Percentiles rank a stretch among this genome's conserved stretches.
Evolutionary conservation across 2,888 invertebrate genomes (phyloP).

Genomic region (Erebia palarica): DNA sequence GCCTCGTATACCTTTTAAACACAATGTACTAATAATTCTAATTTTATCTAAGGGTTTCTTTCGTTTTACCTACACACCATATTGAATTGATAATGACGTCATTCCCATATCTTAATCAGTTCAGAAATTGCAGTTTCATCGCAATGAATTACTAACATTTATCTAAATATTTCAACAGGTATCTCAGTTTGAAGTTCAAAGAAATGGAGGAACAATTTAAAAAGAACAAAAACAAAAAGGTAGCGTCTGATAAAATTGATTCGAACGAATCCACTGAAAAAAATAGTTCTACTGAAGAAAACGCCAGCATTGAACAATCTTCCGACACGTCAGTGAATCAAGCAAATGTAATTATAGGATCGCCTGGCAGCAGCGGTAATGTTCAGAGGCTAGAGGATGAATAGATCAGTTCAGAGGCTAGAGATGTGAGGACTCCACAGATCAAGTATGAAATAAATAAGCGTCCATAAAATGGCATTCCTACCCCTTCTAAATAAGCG

Average conservation of each 20-base stretch:
- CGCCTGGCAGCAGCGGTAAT: slow-evolving; percentile 70
- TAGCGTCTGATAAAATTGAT: slow-evolving; percentile 50
- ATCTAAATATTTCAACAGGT: slow-evolving; percentile 74
- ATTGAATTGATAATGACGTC: neutral
- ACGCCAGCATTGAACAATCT: slow-evolving; percentile 39
- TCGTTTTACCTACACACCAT: neutral
- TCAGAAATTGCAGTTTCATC: neutral
- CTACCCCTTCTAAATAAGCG: neutral
- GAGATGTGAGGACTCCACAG: no score
- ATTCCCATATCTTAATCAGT: neutral
- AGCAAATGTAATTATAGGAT: slow-evolving; percentile 65
- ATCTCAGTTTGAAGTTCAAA: slow-evolving; percentile 91
- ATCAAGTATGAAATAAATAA: neutral
- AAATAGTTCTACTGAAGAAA: slow-evolving; percentile 45
- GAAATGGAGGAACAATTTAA: slow-evolving; percentile 93
- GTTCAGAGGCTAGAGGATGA: slow-evolving; percentile 65
- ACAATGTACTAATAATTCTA: no score
- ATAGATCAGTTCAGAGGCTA: slow-evolving; percentile 5
- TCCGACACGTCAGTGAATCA: slow-evolving; percentile 54
- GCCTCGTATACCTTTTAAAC: neutral
- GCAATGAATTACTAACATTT: neutral
- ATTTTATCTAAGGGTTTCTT: no score
- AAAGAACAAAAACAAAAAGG: slow-evolving; percentile 83
- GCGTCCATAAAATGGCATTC: neutral
- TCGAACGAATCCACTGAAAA: slow-evolving; percentile 29